Percentiles rank a stretch among this genome's conserved stretches.
These are phyloP conservation scores for Drosophila yooni DNA, from an alignment of 2,888 invertebrate species.

Conservation along the genomic window DNA sequence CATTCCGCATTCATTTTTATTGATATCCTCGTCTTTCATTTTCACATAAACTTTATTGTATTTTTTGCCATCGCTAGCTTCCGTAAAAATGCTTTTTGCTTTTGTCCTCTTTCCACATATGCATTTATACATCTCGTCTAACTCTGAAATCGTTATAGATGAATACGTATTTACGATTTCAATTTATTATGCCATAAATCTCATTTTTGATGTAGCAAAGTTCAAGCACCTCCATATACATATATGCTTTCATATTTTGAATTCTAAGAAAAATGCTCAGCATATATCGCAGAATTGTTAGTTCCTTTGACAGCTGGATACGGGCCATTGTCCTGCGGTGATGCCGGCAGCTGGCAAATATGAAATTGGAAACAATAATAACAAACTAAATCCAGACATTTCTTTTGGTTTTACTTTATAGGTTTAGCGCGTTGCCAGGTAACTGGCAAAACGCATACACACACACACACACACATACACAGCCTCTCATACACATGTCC, in stretches of 20 bases:
- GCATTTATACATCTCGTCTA: background rate
- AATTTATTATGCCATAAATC: constrained; percentile 26
- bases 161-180: constrained; percentile 3
- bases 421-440: constrained; percentile 19
- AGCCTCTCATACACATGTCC: constrained; percentile 16
- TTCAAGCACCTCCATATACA: background rate
- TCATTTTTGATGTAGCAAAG: constrained; percentile 9
- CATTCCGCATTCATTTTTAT: background rate
- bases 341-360: constrained; percentile 19
- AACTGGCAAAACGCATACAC: constrained; percentile 6
- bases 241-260: constrained; percentile 14
- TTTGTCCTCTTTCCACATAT: background rate
- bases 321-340: constrained; percentile 24
- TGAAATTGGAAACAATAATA: constrained; percentile 46
- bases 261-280: constrained; percentile 24
- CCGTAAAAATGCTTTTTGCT: background rate
- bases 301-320: constrained; percentile 18
- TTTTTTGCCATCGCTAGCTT: background rate
- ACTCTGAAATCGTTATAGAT: background rate
- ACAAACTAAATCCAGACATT: constrained; percentile 14
- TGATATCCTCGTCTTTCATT: background rate
- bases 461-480: constrained; percentile 5
- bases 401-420: constrained; percentile 7
- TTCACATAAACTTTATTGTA: background rate
- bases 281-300: constrained; percentile 33